Conservation (phyloP, 1,140 invertebrate genomes). For the Cydia fagiglandana region DNA sequence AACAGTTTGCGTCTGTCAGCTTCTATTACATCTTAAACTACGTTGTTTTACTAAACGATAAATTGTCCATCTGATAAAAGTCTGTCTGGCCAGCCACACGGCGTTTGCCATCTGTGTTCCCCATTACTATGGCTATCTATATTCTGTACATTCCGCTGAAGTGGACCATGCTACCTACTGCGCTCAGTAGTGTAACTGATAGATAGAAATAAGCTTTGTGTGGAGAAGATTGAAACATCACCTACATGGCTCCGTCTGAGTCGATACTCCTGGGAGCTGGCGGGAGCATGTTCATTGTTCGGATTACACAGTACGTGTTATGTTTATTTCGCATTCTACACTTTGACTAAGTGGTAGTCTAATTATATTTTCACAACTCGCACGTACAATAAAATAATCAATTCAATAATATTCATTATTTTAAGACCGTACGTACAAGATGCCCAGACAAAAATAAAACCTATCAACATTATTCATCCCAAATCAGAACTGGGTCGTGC, state of each 20-base stretch:
- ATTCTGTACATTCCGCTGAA: background rate
- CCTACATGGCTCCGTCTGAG: conserved; percentile 7
- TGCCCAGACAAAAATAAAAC: background rate
- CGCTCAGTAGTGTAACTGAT: background rate
- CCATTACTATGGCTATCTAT: background rate
- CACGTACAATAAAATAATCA: no score
- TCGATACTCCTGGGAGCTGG: background rate
- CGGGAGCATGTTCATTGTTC: background rate
- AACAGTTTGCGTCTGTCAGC: no score
- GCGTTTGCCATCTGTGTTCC: background rate
- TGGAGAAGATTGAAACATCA: conserved; percentile 20
- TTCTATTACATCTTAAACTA: no score
- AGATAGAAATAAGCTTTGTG: conserved; percentile 22
- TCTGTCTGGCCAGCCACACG: background rate
- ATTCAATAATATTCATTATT: no score
- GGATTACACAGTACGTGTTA: background rate
- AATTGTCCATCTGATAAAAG: background rate
- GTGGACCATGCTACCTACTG: background rate
- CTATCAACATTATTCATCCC: background rate
- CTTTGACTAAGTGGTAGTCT: background rate
- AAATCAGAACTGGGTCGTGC: conserved; percentile 2
- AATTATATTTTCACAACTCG: no score
- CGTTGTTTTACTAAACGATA: no score
- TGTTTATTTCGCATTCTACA: background rate
- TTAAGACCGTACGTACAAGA: background rate